Conservation (phyloP, 2,797 vertebrate species). For the Myotis findleyi region DNA sequence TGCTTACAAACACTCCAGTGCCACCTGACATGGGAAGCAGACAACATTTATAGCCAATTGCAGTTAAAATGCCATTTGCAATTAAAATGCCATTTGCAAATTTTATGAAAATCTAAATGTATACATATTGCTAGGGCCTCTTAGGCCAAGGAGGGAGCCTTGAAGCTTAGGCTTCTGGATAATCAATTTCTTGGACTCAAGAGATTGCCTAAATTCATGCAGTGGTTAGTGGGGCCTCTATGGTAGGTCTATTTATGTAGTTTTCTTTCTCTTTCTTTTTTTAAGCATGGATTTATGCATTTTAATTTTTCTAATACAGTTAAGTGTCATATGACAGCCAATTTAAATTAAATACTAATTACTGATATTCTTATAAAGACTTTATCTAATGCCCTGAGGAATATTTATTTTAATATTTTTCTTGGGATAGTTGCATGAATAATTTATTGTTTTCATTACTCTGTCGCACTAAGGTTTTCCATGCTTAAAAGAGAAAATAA, state of each 20-base stretch:
- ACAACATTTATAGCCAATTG: not conserved
- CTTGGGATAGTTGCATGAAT: not conserved
- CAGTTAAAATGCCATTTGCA: not conserved
- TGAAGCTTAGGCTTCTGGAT: not conserved
- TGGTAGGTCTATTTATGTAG: not conserved
- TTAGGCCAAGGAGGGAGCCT: not conserved
- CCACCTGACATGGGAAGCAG: not conserved
- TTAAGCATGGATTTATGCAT: not conserved
- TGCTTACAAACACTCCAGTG: not conserved
- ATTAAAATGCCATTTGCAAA: not conserved
- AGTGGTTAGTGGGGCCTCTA: not conserved
- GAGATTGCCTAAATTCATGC: not conserved
- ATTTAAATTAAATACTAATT: slow-evolving; percentile 24
- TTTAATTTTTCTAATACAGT: slow-evolving; percentile 37
- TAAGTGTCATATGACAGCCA: not conserved
- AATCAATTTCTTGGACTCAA: not conserved
- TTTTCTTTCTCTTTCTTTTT: slow-evolving; percentile 26
- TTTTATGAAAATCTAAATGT: slow-evolving; percentile 27
- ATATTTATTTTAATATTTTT: not conserved
- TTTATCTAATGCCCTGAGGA: not conserved
- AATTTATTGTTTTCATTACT: slow-evolving; percentile 34
- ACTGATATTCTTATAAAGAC: slow-evolving; percentile 22
- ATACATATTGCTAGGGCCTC: not conserved
- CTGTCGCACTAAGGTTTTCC: not conserved
- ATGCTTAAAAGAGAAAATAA: slow-evolving; percentile 29